These are phyloP conservation scores for human (Homo sapiens) DNA, from an alignment of 2,113 vertebrate genomes.

Conservation along the genomic window GRCh38 chr3:109103501-109104000, in stretches of 20 bases:
- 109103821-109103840: conserved; percentile 54
- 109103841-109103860: conserved; percentile 88
- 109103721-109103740: conserved; percentile 17
- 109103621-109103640: conserved; percentile 38
- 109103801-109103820: conserved; percentile 51
- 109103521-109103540: background rate
- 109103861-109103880: conserved; percentile 90
- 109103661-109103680: conserved; percentile 47
- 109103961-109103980: conserved; percentile 53
- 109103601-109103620: conserved; percentile 20
- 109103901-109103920: conserved; percentile 85
- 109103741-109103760: conserved; percentile 43
- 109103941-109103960: conserved; percentile 63
- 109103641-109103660: conserved; percentile 60
- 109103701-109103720: conserved; percentile 15
- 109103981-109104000: conserved; percentile 60
- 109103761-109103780: conserved; percentile 19
- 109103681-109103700: conserved; percentile 50
- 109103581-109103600: background rate
- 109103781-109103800: conserved; percentile 62
- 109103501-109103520: background rate
- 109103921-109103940: conserved; percentile 59
- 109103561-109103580: background rate
- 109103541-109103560: background rate
- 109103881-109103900: conserved; percentile 90